Conservation (phyloP, 2,113 vertebrate species). For the Phyllostomus discolor region DNA sequence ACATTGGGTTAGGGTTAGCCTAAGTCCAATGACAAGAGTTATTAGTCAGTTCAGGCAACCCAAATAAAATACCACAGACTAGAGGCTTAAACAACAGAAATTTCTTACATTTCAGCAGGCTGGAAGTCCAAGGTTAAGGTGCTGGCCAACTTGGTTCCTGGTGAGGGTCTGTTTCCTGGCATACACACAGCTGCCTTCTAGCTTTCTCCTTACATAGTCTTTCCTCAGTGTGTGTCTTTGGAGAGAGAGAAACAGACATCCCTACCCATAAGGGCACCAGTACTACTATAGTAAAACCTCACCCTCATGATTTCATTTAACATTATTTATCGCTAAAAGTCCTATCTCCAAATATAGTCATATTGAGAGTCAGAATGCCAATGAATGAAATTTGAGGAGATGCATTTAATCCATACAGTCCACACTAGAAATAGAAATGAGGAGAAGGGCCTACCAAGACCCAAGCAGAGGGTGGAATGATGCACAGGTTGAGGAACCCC, state of each 20-base stretch:
- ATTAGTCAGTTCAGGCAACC: rapidly evolving
- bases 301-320: not conserved
- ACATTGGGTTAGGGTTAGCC: too few relatives aligned
- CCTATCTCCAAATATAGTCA: not conserved
- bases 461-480: not conserved
- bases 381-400: not conserved
- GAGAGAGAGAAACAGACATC: not conserved
- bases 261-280: not conserved
- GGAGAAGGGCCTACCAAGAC: not conserved
- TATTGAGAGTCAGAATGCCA: not conserved
- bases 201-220: rapidly evolving
- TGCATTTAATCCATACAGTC: not conserved
- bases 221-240: not conserved
- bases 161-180: not conserved
- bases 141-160: too few relatives aligned
- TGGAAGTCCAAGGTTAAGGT: not conserved
- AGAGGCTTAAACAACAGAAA: not conserved
- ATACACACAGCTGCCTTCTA: rapidly evolving
- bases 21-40: too few relatives aligned
- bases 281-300: not conserved
- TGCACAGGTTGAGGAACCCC: rapidly evolving
- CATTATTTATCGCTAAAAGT: too few relatives aligned
- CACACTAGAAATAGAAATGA: not conserved
- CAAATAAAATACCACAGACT: not conserved
- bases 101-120: not conserved